A percentile compares a stretch with the other conserved stretches of the same genome.
Evolutionary conservation across 2,888 invertebrate genomes (phyloP).

Genomic region (Hedya salicella): DNA sequence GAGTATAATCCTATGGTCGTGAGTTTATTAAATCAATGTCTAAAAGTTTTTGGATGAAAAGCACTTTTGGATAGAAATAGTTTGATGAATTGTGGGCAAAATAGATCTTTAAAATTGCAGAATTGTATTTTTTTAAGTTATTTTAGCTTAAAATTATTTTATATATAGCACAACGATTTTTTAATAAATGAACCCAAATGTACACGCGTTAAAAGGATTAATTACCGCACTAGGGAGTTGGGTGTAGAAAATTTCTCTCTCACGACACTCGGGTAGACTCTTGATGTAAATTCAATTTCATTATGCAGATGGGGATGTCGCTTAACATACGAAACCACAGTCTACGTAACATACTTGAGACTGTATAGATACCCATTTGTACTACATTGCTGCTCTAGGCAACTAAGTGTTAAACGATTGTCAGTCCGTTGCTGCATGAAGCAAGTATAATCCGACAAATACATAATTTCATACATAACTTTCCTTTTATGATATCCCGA

Average conservation of each 20-base stretch:
- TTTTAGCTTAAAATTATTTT: not conserved
- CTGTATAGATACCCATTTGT: not conserved
- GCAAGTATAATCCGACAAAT: too few relatives aligned
- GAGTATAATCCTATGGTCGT: too few relatives aligned
- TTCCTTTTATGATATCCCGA: too few relatives aligned
- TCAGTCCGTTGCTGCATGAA: not conserved
- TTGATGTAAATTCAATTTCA: constrained; percentile 42
- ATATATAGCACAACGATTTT: not conserved
- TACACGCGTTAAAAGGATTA: constrained; percentile 29
- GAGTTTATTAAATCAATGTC: too few relatives aligned
- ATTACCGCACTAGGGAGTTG: constrained; percentile 16
- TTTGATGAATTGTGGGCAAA: too few relatives aligned
- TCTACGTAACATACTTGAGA: not conserved
- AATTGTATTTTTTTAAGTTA: not conserved
- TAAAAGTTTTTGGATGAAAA: too few relatives aligned
- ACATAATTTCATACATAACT: too few relatives aligned
- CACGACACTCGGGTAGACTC: constrained; percentile 17
- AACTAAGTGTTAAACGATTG: not conserved
- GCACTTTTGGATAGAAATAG: too few relatives aligned
- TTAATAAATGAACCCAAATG: not conserved
- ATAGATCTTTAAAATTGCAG: too few relatives aligned
- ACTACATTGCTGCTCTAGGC: not conserved
- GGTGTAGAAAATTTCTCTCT: constrained; percentile 26
- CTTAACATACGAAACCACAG: constrained; percentile 34
- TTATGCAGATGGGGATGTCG: constrained; percentile 38